Evolutionary conservation across 1,140 invertebrate species (phyloP).

Genomic region (Brachionus angularis): DNA sequence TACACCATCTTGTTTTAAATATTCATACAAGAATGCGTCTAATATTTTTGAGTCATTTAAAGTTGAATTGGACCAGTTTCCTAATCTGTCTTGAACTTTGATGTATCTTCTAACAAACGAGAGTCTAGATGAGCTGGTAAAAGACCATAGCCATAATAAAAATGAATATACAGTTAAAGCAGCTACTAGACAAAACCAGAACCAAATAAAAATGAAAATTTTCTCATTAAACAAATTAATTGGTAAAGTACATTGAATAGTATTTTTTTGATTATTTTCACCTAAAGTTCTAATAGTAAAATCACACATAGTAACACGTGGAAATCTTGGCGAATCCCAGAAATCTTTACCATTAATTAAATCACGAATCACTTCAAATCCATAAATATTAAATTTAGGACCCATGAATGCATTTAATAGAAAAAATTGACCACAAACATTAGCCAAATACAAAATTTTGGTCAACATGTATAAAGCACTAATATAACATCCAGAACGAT

Average conservation of each 20-base stretch:
- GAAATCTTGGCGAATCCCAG: constrained; percentile 46
- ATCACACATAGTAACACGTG: constrained; percentile 47
- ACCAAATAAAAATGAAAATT: constrained; percentile 39
- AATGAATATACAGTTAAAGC: background rate
- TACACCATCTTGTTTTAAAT: constrained; percentile 60
- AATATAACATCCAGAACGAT: constrained; percentile 52
- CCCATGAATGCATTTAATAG: constrained; percentile 51
- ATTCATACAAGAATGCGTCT: constrained; percentile 60
- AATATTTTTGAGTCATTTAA: constrained; percentile 49
- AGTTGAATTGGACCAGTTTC: constrained; percentile 17
- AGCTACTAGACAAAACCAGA: constrained; percentile 26
- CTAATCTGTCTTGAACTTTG: constrained; percentile 13
- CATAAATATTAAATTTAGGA: constrained; percentile 47
- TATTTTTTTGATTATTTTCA: constrained; percentile 47
- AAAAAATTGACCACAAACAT: constrained; percentile 50
- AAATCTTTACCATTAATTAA: constrained; percentile 45
- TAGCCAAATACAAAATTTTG: constrained; percentile 49
- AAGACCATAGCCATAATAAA: constrained; percentile 8
- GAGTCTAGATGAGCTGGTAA: constrained; percentile 12
- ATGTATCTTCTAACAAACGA: constrained; percentile 36
- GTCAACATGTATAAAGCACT: constrained; percentile 51
- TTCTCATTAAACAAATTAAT: constrained; percentile 49
- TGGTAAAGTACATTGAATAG: constrained; percentile 49
- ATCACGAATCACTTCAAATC: constrained; percentile 46
- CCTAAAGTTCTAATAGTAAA: constrained; percentile 48